A percentile compares a stretch with the other conserved stretches of the same genome.
Conservation (phyloP, 2,797 vertebrate species). For the Lemur catta region DNA sequence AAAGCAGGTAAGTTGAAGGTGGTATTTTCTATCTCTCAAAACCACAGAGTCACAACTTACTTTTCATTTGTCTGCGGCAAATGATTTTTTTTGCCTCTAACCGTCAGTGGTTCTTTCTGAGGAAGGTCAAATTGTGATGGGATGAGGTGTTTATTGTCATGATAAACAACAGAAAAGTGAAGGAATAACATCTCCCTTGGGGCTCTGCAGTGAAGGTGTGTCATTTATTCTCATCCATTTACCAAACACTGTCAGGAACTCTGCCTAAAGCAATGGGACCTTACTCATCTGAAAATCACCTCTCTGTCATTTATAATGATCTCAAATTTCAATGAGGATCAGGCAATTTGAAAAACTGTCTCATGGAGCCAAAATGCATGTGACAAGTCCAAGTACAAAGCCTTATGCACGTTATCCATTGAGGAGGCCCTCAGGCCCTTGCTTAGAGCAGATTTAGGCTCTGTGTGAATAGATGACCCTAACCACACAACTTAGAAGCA, state of each 20-base stretch:
- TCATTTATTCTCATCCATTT: slow-evolving; percentile 62
- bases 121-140: slow-evolving; percentile 19
- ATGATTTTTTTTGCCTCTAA: not conserved
- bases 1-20: slow-evolving; percentile 6
- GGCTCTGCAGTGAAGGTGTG: not conserved
- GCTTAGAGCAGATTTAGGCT: not conserved
- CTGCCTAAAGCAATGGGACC: not conserved
- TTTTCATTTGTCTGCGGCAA: slow-evolving; percentile 34
- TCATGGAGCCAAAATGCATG: not conserved
- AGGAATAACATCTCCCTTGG: not conserved
- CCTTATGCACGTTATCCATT: not conserved
- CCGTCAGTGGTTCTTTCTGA: slow-evolving; percentile 23
- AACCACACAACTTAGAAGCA: not conserved
- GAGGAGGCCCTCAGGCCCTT: not conserved
- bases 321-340: slow-evolving; percentile 31
- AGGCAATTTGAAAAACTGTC: slow-evolving; percentile 28
- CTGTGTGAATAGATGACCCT: not conserved
- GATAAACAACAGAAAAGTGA: slow-evolving; percentile 29
- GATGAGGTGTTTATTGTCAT: slow-evolving; percentile 19
- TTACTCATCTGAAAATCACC: slow-evolving; percentile 23
- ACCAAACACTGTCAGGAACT: slow-evolving; percentile 59
- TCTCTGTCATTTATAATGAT: slow-evolving; percentile 41
- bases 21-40: slow-evolving; percentile 33
- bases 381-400: not conserved
- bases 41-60: not conserved